Percentiles rank a stretch among this genome's conserved stretches.
Evolutionary conservation across 2,888 invertebrate species (phyloP).

Genomic region (Epirrhoe alternata): DNA sequence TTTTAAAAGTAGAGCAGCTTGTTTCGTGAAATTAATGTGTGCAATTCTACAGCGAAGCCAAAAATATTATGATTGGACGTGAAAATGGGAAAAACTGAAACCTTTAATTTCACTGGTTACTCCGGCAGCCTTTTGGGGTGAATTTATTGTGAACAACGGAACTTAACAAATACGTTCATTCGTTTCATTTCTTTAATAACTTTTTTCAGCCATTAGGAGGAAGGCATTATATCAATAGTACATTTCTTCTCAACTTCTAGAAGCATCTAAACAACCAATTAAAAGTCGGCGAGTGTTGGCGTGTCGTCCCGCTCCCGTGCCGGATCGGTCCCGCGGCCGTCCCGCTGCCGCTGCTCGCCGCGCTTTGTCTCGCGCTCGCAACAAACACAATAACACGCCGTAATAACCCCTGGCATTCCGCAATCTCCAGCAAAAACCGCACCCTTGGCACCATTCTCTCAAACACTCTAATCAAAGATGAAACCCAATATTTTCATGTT

Average conservation of each 20-base stretch:
- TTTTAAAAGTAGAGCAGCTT: neutral
- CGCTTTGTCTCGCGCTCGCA: conserved; percentile 22
- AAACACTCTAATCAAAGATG: too few relatives aligned
- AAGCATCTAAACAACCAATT: conserved; percentile 22
- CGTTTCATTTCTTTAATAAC: neutral
- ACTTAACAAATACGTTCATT: neutral
- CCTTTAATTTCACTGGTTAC: neutral
- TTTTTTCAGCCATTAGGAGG: neutral
- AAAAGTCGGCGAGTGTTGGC: conserved; percentile 20
- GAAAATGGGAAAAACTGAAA: neutral
- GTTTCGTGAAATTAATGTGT: conserved; percentile 2
- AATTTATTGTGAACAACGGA: neutral
- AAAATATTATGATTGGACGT: conserved; percentile 1
- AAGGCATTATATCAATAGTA: neutral
- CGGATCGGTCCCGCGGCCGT: neutral
- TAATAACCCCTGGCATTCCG: conserved; percentile 31
- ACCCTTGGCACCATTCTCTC: conserved; percentile 5
- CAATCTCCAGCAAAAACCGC: conserved; percentile 23
- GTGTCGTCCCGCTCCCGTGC: neutral
- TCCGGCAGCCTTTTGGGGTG: neutral
- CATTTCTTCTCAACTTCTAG: neutral
- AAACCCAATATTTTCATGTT: too few relatives aligned
- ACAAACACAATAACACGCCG: conserved; percentile 29
- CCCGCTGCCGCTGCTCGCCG: neutral
- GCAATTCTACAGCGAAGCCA: conserved; percentile 1